Evolutionary conservation across 2,888 invertebrate genomes (phyloP).

Genomic region (Parapristionchus giblindavisi): DNA sequence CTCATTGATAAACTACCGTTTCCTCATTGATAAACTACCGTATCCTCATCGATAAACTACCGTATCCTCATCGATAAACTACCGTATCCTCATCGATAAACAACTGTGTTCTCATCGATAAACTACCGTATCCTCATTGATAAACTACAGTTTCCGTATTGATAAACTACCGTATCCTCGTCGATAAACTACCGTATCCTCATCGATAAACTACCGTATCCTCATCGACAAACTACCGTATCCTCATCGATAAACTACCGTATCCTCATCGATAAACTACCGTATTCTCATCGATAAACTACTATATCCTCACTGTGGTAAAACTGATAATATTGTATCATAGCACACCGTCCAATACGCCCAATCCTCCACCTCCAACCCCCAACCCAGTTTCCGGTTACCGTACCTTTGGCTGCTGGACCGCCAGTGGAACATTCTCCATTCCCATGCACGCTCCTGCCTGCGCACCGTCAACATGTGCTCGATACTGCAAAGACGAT

Average conservation of each 20-base stretch:
- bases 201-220: too few species aligned
- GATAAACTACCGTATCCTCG: too few species aligned
- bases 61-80: slow-evolving; percentile 54
- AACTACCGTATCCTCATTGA: too few species aligned
- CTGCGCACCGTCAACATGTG: slow-evolving; percentile 60
- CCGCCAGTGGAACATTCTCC: slow-evolving; percentile 51
- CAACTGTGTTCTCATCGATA: neutral
- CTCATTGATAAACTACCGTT: neutral
- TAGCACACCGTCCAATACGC: neutral
- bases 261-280: too few species aligned
- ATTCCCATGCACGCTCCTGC: slow-evolving; percentile 53
- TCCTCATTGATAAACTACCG: neutral
- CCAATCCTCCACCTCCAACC: neutral
- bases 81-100: slow-evolving; percentile 55
- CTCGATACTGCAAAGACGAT: slow-evolving; percentile 54
- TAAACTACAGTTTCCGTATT: too few species aligned
- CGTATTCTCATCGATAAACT: too few species aligned
- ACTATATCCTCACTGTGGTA: too few species aligned
- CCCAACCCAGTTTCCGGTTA: neutral
- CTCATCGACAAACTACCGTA: too few species aligned
- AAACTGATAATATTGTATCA: neutral
- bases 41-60: slow-evolving; percentile 34
- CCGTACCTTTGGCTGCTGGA: slow-evolving; percentile 52
- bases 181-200: too few species aligned
- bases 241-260: too few species aligned